Evolutionary conservation across 2,888 invertebrate species (phyloP).

Genomic region (Orthosia cruda): DNA sequence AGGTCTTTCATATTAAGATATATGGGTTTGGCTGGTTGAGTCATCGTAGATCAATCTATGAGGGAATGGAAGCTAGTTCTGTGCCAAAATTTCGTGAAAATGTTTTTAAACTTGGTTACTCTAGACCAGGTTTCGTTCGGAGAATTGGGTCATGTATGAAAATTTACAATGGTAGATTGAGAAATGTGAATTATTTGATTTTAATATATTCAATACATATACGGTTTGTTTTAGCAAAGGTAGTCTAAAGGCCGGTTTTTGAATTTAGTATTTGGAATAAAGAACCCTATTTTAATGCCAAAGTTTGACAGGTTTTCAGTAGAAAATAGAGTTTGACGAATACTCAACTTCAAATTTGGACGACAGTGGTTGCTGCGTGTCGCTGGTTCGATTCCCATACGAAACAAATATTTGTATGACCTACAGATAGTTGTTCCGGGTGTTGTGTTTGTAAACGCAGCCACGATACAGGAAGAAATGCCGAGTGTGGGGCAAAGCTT

Average conservation of each 20-base stretch:
- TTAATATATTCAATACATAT: background rate
- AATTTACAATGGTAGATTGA: background rate
- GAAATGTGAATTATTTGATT: conserved; percentile 5
- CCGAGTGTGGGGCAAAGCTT: no score
- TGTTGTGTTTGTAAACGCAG: no score
- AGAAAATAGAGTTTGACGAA: no score
- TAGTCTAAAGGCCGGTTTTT: background rate
- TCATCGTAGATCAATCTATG: conserved; percentile 66
- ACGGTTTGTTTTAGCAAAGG: background rate
- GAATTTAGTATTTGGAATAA: no score
- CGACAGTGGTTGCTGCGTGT: no score
- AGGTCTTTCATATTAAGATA: conserved; percentile 69
- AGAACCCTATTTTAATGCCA: no score
- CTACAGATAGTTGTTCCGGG: no score
- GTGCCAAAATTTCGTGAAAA: conserved; percentile 62
- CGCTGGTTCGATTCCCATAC: no score
- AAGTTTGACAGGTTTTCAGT: no score
- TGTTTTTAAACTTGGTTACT: conserved; percentile 45
- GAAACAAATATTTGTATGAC: no score
- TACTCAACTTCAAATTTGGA: no score
- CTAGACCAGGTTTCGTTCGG: conserved; percentile 9
- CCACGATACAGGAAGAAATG: no score
- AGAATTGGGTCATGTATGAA: conserved; percentile 44
- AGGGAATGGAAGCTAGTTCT: conserved; percentile 46
- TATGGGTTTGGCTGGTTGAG: conserved; percentile 59